These are phyloP conservation scores for Fistularia commersonii DNA, from an alignment of 2,797 vertebrate species.

Conservation along the genomic window DNA sequence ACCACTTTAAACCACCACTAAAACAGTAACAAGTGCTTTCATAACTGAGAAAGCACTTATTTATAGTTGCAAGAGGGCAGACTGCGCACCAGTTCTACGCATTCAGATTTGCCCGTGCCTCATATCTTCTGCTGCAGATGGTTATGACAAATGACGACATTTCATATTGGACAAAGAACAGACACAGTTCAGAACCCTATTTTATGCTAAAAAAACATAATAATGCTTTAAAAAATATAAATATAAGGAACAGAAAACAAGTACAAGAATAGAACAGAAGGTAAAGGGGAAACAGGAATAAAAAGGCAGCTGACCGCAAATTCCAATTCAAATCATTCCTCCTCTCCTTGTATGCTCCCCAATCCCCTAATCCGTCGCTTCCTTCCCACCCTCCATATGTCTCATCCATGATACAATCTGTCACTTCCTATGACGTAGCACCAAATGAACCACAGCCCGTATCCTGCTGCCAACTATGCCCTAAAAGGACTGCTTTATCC, in stretches of 20 bases:
- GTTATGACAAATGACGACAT: no score
- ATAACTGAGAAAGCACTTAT: slow-evolving; percentile 21
- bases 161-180: background rate
- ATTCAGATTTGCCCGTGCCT: slow-evolving; percentile 3
- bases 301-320: slow-evolving; percentile 11
- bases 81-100: slow-evolving; percentile 1
- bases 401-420: slow-evolving; percentile 71
- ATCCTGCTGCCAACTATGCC: slow-evolving; percentile 74
- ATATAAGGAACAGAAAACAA: background rate
- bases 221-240: no score
- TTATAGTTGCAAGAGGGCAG: slow-evolving; percentile 17
- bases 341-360: slow-evolving; percentile 34
- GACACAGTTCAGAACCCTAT: background rate
- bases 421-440: slow-evolving; percentile 74
- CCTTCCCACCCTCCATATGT: slow-evolving; percentile 63
- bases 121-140: no score
- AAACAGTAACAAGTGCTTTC: slow-evolving; percentile 4
- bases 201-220: no score
- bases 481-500: slow-evolving; percentile 63
- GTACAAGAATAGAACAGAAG: background rate
- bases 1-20: slow-evolving; percentile 3
- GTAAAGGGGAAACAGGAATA: background rate
- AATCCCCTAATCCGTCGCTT: slow-evolving; percentile 56
- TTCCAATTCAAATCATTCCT: slow-evolving; percentile 18
- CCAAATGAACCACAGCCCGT: slow-evolving; percentile 55